Conservation (phyloP, 2,797 vertebrate species). For the Agapornis canus region DNA sequence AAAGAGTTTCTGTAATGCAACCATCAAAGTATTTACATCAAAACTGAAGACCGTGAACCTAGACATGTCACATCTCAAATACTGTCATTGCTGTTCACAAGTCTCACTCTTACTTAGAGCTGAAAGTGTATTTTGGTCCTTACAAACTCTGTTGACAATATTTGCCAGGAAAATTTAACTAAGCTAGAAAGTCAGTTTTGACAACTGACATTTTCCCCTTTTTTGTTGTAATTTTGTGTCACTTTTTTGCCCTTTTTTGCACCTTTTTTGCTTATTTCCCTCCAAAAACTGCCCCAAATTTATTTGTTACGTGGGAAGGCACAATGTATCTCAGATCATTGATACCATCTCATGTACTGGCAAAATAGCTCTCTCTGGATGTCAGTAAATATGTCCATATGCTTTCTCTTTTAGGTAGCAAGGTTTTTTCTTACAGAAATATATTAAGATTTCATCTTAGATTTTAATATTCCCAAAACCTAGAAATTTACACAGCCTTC, state of each 20-base stretch:
- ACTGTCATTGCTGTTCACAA: not conserved
- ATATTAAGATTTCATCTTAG: not conserved
- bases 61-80: not conserved
- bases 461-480: not conserved
- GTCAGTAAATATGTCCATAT: not conserved
- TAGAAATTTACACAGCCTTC: not conserved
- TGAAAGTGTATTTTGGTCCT: not conserved
- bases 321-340: not conserved
- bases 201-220: not conserved
- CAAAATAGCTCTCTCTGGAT: not conserved
- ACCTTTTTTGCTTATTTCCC: not conserved
- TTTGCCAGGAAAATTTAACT: not conserved
- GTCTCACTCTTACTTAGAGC: not conserved
- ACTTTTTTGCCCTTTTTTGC: not conserved
- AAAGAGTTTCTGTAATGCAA: not conserved
- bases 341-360: rapidly evolving
- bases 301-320: not conserved
- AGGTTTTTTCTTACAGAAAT: not conserved
- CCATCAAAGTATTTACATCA: not conserved
- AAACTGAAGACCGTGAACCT: not conserved
- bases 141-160: not conserved
- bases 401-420: not conserved
- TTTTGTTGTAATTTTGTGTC: not conserved
- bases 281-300: not conserved
- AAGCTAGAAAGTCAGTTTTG: not conserved